Base-by-base conservation (phyloP, 2,888 invertebrate genomes). In the Phania funesta region DNA sequence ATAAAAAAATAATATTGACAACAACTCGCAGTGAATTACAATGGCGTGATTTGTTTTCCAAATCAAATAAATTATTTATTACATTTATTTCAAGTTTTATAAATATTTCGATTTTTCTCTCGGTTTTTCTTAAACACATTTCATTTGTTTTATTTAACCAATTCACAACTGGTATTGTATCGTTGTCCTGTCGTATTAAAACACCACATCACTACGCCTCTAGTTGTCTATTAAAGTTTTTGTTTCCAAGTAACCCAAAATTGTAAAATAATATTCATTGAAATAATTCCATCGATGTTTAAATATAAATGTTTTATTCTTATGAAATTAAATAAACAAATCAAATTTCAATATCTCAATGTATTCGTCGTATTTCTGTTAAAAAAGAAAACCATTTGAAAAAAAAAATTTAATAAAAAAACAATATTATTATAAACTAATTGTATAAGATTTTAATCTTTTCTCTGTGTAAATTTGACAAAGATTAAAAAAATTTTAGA, bases 381-480 rank as follows among this genome's bases (percentile, higher is more conserved):
- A 29, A 60, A 41, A 58, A 41, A 68, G 2, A 9, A 13, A 29
- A 75, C 56, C 18, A 68, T 26, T 64, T 48, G 77, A 58, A 46
- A 50, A 48, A 56, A 24, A n/a, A 35, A 29, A 60, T 26, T 48
- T 48, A 52, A 58, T 24, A 41, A 62, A 29, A 46, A 75, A 38
- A 70, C 48, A 80, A 62, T 80, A 62, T 70, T 65, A 60, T 65
- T 67, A 26, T 70, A 64, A 70, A 68, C 22, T 56, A n/a, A 73
- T 75, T 77, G 84, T 82, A 85, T 62, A 70, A 84, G 85, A 86
- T 84, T 85, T 85, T 85, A 83, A 84, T 80, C 81, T 84, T 84
- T 68, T 84, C 80, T 80, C 74, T 84, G 82, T 84, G 83, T 84
- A 84, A 82, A 85, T 80, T 78, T 13, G 62, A 60, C 35, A 78